Evolutionary conservation across 2,113 vertebrate genomes (phyloP).

Genomic region (Elanoides forficatus): DNA sequence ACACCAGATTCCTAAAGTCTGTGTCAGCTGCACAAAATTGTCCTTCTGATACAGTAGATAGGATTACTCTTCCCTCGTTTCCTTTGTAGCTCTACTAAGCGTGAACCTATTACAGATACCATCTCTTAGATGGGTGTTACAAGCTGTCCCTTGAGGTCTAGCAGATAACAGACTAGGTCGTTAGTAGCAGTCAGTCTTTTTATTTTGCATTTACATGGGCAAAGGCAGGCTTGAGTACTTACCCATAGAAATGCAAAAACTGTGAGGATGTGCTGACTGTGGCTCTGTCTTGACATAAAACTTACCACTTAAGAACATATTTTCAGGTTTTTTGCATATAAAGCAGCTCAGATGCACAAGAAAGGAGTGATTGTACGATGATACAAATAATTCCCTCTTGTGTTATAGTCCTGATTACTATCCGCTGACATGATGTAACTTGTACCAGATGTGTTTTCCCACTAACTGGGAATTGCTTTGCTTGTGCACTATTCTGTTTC

Average conservation of each 20-base stretch:
- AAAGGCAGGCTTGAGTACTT: not conserved
- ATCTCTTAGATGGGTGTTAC: not conserved
- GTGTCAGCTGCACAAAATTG: not conserved
- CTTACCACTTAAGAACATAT: not conserved
- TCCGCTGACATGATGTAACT: not conserved
- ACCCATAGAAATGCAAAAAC: not conserved
- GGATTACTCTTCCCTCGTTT: not conserved
- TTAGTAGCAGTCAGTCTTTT: not conserved
- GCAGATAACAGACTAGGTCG: not conserved
- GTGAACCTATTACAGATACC: not conserved
- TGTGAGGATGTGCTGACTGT: not conserved
- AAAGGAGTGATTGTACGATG: not conserved
- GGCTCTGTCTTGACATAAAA: not conserved
- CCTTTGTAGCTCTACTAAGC: not conserved
- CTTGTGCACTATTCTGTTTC: not conserved
- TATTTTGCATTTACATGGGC: not conserved
- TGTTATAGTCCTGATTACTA: not conserved
- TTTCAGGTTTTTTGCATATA: not conserved
- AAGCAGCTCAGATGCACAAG: not conserved
- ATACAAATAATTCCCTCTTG: not conserved
- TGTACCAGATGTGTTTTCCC: not conserved
- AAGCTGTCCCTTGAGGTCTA: not conserved
- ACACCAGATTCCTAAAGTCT: rapidly evolving
- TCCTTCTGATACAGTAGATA: not conserved
- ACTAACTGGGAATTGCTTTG: not conserved